Conservation (phyloP, 2,797 vertebrate genomes). For the Acestrorhynchus altus region DNA sequence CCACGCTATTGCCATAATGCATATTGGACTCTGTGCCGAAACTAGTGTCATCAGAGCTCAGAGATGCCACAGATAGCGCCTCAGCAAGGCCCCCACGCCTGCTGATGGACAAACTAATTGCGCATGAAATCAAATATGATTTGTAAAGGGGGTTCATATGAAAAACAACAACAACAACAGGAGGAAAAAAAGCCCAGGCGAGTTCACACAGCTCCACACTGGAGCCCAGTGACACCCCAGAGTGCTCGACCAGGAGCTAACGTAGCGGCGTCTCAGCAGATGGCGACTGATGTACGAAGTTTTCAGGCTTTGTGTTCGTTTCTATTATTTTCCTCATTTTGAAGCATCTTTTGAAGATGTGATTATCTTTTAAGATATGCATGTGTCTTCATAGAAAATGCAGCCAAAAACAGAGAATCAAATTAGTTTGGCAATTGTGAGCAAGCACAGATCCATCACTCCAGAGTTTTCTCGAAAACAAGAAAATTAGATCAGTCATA, state of each 20-base stretch:
- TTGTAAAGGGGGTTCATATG: slow-evolving; percentile 70
- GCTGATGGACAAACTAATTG: slow-evolving; percentile 79
- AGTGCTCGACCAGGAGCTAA: neutral
- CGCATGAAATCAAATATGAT: slow-evolving; percentile 83
- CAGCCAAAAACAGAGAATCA: slow-evolving; percentile 61
- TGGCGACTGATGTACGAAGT: neutral
- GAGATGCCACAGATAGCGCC: slow-evolving; percentile 47
- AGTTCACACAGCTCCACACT: neutral
- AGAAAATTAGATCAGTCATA: slow-evolving; percentile 67
- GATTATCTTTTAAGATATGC: slow-evolving; percentile 49
- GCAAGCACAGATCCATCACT: slow-evolving; percentile 63
- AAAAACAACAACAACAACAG: slow-evolving; percentile 29
- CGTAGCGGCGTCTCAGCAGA: neutral
- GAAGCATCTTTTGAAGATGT: slow-evolving; percentile 36
- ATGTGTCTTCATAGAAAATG: slow-evolving; percentile 64
- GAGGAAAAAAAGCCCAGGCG: slow-evolving; percentile 2
- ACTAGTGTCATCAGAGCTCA: slow-evolving; percentile 55
- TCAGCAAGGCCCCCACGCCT: slow-evolving; percentile 59
- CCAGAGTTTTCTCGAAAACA: slow-evolving; percentile 63
- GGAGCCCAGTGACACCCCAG: slow-evolving; percentile 2
- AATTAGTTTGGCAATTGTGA: slow-evolving; percentile 65
- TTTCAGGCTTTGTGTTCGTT: neutral
- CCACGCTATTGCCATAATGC: slow-evolving; percentile 62
- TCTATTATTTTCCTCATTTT: slow-evolving; percentile 15
- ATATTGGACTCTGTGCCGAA: slow-evolving; percentile 60